A percentile compares a stretch with the other conserved stretches of the same genome.
These are phyloP conservation scores for Sepioteuthis lessoniana DNA, from an alignment of 2,888 invertebrate species.

Conservation along the genomic window DNA sequence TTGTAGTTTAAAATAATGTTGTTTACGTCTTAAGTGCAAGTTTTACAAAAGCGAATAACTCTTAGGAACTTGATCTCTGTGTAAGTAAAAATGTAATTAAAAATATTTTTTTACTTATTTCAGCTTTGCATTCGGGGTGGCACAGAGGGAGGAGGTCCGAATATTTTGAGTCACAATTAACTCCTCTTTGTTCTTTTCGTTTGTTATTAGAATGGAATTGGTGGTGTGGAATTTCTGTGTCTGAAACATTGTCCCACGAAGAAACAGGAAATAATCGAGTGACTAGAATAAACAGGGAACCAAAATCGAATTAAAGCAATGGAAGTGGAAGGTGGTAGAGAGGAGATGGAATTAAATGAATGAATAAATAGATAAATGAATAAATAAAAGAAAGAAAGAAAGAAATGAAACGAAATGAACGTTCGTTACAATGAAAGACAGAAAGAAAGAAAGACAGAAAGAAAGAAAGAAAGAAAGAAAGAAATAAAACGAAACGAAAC, in stretches of 20 bases:
- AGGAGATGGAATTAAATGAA: too few relatives aligned
- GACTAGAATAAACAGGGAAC: not conserved
- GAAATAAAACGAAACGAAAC: too few relatives aligned
- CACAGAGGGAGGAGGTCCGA: not conserved
- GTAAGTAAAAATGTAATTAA: not conserved
- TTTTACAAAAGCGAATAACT: not conserved
- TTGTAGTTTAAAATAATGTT: too few relatives aligned
- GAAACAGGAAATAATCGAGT: not conserved
- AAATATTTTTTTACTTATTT: not conserved
- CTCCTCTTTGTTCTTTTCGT: not conserved
- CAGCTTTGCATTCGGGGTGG: not conserved
- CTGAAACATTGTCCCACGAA: not conserved
- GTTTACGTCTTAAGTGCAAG: not conserved
- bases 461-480: too few relatives aligned
- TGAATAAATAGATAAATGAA: too few relatives aligned
- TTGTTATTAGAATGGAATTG: not conserved
- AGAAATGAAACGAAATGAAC: too few relatives aligned
- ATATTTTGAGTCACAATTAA: not conserved
- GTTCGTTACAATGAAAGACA: too few relatives aligned
- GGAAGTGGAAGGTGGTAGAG: too few relatives aligned
- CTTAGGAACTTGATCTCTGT: not conserved
- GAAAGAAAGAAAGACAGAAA: too few relatives aligned
- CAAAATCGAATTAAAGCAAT: not conserved
- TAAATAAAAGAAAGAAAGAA: too few relatives aligned
- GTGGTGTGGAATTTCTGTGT: not conserved